These are phyloP conservation scores for Dendrophyllia cribrosa DNA, from an alignment of 64 coral and sea anemone genomes.

Conservation along the genomic window DNA sequence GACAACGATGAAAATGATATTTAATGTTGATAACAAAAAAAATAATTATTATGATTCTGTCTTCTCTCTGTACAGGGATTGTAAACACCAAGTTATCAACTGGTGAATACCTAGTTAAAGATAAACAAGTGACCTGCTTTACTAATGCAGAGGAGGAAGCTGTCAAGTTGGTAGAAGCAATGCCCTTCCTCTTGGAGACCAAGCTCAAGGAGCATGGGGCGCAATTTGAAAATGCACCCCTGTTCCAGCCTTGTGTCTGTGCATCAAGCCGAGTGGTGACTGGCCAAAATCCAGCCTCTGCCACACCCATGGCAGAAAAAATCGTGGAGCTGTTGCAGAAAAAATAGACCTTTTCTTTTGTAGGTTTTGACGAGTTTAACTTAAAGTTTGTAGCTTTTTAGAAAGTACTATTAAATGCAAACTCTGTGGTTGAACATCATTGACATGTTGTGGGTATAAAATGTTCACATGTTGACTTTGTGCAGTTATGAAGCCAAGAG, in stretches of 20 bases:
- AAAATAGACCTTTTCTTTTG: slow-evolving; percentile 11
- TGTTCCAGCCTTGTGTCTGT: slow-evolving; percentile 65
- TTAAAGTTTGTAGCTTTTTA: too few species aligned
- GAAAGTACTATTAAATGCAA: too few species aligned
- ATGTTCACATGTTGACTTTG: too few species aligned
- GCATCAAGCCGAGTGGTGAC: slow-evolving; percentile 69
- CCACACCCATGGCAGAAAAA: slow-evolving; percentile 80
- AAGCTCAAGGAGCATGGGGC: slow-evolving; percentile 81
- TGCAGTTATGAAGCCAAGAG: too few species aligned
- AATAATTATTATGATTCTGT: neutral
- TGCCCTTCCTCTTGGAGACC: slow-evolving; percentile 96
- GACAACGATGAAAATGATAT: too few species aligned
- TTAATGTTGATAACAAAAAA: too few species aligned
- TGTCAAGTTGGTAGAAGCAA: slow-evolving; percentile 68
- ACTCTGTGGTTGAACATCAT: too few species aligned
- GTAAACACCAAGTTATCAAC: slow-evolving; percentile 91
- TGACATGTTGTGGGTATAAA: too few species aligned
- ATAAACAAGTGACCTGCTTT: slow-evolving; percentile 86
- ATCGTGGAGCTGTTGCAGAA: slow-evolving; percentile 77
- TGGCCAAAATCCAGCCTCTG: slow-evolving; percentile 94
- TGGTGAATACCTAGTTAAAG: slow-evolving; percentile 93
- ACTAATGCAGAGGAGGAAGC: slow-evolving; percentile 82
- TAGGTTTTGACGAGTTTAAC: too few species aligned
- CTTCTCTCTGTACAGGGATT: slow-evolving; percentile 66
- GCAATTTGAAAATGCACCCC: slow-evolving; percentile 36